Evolutionary conservation across 2,113 vertebrate species (phyloP).

Genomic region (Regulus satrapa): DNA sequence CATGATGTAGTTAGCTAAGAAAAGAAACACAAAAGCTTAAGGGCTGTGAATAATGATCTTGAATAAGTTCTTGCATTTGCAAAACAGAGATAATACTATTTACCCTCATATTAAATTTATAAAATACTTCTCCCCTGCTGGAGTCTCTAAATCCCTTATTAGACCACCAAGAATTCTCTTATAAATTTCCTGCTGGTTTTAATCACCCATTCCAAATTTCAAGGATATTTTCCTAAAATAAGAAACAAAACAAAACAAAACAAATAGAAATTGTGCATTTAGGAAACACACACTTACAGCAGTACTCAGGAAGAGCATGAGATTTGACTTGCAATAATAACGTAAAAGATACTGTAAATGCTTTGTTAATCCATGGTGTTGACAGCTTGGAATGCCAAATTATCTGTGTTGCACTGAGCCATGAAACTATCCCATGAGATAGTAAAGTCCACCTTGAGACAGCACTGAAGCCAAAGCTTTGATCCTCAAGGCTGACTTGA

Average conservation of each 20-base stretch:
- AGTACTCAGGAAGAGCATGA: not conserved
- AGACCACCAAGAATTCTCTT: not conserved
- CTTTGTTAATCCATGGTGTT: conserved; percentile 22
- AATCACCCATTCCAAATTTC: not conserved
- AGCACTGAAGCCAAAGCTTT: conserved; percentile 36
- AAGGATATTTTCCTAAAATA: not conserved
- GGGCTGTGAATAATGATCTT: not conserved
- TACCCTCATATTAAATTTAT: not conserved
- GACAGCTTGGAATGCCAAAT: conserved; percentile 29
- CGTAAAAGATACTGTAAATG: conserved; percentile 1
- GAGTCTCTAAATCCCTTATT: conserved; percentile 18
- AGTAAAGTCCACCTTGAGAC: conserved; percentile 37
- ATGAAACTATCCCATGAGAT: conserved; percentile 9
- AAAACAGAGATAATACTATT: conserved; percentile 1
- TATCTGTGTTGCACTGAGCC: not conserved
- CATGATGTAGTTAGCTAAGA: conserved; percentile 28
- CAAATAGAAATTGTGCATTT: not conserved
- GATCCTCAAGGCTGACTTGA: conserved; percentile 44
- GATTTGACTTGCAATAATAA: not conserved
- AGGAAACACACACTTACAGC: not conserved
- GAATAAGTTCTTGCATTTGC: conserved; percentile 1
- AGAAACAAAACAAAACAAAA: not conserved
- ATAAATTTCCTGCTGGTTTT: not conserved
- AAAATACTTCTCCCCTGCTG: not conserved
- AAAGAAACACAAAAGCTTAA: conserved; percentile 14